Conservation (phyloP, 2,113 vertebrate genomes). For the Carlito syrichta region DNA sequence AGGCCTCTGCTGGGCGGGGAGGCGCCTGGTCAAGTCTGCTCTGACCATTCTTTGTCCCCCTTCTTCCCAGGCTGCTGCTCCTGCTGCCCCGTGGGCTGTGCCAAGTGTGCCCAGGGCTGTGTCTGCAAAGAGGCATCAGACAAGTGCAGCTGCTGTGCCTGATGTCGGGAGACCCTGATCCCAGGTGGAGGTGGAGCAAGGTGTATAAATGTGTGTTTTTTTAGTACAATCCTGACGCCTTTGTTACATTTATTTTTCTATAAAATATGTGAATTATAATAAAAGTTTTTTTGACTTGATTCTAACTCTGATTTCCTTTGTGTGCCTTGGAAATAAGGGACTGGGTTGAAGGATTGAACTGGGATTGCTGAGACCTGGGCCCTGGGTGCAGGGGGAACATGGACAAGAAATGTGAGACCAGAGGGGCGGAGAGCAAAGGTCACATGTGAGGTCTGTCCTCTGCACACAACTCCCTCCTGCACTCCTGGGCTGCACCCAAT, state of each 20-base stretch:
- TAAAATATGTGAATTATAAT: not conserved
- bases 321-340: not conserved
- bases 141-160: slow-evolving; percentile 79
- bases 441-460: too few species aligned
- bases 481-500: too few species aligned
- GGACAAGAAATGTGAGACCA: not conserved
- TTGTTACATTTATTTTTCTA: not conserved
- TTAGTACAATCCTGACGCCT: not conserved
- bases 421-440: too few species aligned
- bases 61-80: slow-evolving; percentile 82
- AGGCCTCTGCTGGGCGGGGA: not conserved
- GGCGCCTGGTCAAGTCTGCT: not conserved
- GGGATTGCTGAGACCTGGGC: not conserved
- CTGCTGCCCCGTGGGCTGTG: slow-evolving; percentile 81
- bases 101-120: slow-evolving; percentile 83
- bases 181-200: not conserved
- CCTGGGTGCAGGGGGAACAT: too few species aligned
- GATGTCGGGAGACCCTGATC: not conserved
- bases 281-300: not conserved
- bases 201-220: not conserved
- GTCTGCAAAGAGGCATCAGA: slow-evolving; percentile 81
- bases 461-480: too few species aligned
- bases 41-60: not conserved
- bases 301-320: not conserved
- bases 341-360: not conserved